phyloP scores from a whole-genome alignment of 2,797 vertebrate genomes.

The Fratercula arctica region DNA sequence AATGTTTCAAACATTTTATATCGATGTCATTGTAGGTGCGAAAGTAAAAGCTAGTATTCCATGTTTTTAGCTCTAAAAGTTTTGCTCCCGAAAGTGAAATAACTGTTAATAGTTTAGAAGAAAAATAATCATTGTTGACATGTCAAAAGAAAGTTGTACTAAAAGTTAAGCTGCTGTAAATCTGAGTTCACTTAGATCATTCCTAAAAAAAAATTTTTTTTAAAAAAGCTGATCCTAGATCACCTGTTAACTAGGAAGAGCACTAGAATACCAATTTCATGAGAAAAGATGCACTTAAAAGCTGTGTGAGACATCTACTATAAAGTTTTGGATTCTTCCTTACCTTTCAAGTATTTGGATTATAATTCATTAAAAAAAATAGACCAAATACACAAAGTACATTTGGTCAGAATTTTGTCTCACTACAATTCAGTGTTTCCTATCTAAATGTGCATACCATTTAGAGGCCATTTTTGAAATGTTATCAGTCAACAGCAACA shows the following conservation, averaged over 20 bases:
- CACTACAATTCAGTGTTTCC: conserved; percentile 46
- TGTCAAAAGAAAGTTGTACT: conserved; percentile 52
- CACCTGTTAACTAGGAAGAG: conserved; percentile 41
- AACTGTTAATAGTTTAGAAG: conserved; percentile 23
- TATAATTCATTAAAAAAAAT: conserved; percentile 35
- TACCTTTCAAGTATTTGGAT: conserved; percentile 50
- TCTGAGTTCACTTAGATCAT: not conserved
- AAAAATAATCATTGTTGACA: conserved; percentile 41
- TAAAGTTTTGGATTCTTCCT: conserved; percentile 44
- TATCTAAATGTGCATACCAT: conserved; percentile 59
- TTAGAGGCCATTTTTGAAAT: conserved; percentile 66
- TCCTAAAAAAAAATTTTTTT: not conserved
- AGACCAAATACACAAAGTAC: conserved; percentile 28
- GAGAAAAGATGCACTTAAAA: conserved; percentile 49
- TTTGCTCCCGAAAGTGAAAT: conserved; percentile 50
- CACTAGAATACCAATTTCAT: conserved; percentile 37
- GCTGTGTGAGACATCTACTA: conserved; percentile 10
- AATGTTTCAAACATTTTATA: not conserved
- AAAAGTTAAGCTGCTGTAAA: conserved; percentile 54
- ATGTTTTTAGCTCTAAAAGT: conserved; percentile 52
- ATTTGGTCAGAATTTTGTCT: conserved; percentile 70
- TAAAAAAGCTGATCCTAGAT: conserved; percentile 34
- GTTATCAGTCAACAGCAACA: conserved; percentile 62
- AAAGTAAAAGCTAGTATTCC: conserved; percentile 32
- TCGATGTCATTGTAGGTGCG: not conserved